phyloP scores from a whole-genome alignment of 2,888 invertebrate species.

The Arctia plantaginis region DNA sequence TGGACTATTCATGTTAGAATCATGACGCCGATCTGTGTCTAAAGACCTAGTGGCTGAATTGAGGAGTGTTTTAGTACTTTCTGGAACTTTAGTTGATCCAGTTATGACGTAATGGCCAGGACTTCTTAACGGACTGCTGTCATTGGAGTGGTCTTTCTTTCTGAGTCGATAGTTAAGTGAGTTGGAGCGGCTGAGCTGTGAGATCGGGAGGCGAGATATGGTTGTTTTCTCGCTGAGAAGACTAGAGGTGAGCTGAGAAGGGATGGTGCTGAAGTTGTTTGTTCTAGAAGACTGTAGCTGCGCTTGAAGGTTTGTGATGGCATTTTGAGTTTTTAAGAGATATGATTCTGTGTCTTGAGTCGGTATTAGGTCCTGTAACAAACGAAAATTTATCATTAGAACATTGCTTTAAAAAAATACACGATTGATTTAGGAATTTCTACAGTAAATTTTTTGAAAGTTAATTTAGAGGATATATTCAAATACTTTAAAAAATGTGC shows the following conservation, averaged over 20 bases:
- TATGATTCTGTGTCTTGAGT: constrained; percentile 85
- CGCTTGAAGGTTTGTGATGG: constrained; percentile 87
- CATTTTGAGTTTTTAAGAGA: constrained; percentile 87
- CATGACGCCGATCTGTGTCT: constrained; percentile 70
- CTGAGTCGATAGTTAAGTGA: constrained; percentile 81
- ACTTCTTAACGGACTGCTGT: constrained; percentile 79
- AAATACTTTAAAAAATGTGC: too few relatives aligned
- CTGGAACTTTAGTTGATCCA: constrained; percentile 75
- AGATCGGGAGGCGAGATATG: constrained; percentile 78
- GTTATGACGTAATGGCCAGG: constrained; percentile 83
- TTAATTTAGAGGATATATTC: too few relatives aligned
- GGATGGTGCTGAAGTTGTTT: constrained; percentile 68
- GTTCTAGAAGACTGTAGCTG: constrained; percentile 80
- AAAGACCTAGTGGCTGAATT: constrained; percentile 77
- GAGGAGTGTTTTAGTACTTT: constrained; percentile 68
- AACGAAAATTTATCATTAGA: constrained; percentile 27
- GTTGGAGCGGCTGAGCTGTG: constrained; percentile 81
- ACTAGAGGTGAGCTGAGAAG: constrained; percentile 76
- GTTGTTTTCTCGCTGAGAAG: constrained; percentile 81
- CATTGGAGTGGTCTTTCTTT: constrained; percentile 73
- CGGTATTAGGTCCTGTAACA: constrained; percentile 83
- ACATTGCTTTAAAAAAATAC: constrained; percentile 2
- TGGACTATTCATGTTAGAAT: constrained; percentile 81
- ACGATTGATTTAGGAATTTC: not conserved
- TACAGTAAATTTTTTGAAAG: not conserved